A percentile compares a stretch with the other conserved stretches of the same genome.
Evolutionary conservation across 1,140 invertebrate species (phyloP).

Genomic region (Drosophila tsacasi): DNA sequence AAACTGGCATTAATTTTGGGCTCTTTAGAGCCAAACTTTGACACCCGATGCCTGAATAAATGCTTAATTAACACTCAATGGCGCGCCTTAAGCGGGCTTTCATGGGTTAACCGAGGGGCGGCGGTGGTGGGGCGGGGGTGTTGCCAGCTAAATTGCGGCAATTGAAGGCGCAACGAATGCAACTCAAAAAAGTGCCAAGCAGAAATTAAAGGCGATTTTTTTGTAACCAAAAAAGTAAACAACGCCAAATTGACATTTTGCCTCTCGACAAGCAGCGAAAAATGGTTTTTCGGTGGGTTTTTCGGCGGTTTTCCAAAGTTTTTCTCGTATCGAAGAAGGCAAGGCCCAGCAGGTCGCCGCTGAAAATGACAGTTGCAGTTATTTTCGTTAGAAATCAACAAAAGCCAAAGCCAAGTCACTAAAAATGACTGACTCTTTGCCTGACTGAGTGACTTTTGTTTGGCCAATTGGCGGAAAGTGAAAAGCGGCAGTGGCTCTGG

Average conservation of each 20-base stretch:
- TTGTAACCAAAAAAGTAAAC: conserved; percentile 63
- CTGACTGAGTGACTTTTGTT: conserved; percentile 60
- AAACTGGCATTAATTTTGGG: conserved; percentile 77
- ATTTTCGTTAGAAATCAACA: conserved; percentile 72
- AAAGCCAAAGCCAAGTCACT: conserved; percentile 57
- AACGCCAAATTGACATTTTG: conserved; percentile 81
- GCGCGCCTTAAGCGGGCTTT: conserved; percentile 62
- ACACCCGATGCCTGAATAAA: conserved; percentile 78
- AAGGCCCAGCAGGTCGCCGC: conserved; percentile 79
- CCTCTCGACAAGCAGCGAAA: conserved; percentile 66
- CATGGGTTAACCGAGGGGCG: background rate
- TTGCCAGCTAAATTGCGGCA: conserved; percentile 55
- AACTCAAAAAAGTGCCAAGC: conserved; percentile 56
- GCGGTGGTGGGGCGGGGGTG: conserved; percentile 6
- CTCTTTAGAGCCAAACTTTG: conserved; percentile 78
- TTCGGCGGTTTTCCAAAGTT: conserved; percentile 17
- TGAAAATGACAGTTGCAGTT: conserved; percentile 83
- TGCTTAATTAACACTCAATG: conserved; percentile 83
- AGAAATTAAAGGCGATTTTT: conserved; percentile 61
- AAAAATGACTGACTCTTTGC: conserved; percentile 71
- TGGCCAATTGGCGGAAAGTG: conserved; percentile 66
- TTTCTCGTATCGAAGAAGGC: conserved; percentile 56
- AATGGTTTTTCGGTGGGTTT: conserved; percentile 36
- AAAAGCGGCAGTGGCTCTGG: conserved; percentile 49
- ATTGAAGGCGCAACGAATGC: conserved; percentile 82